Evolutionary conservation across 2,888 invertebrate species (phyloP), one percentile per base, ranked within the genome.

Genomic region (Tetropium fuscum): DNA sequence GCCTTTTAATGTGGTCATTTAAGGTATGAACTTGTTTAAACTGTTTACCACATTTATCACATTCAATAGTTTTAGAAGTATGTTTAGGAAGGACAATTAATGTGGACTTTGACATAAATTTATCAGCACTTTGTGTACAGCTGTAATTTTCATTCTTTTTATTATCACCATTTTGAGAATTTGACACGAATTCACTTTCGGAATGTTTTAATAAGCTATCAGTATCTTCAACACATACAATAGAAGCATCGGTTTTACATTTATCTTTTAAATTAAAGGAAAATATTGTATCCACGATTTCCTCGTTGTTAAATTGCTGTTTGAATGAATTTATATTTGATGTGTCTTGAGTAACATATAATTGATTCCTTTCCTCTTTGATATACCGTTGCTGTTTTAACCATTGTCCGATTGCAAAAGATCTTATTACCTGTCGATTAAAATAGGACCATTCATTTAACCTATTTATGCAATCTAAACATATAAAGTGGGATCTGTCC

Each of bases 1-100:
- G 40, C 11, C 40, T 40, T 40, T 40, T 40, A n/a, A 40, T 40
- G 20, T 40, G 40, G 3, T 40, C 40, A 19, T 8, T 40, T n/a
- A 40, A 40, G 11, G 40, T 40, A 10, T 40, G 40, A 1, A 10
- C 1, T 10, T 16, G 7, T 20, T 40, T 40, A 20, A 40, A 40
- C 19, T 20, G 18, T 20, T 40, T 40, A 19, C 10, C 11, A 10
- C 40, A 40, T 20, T 40, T 40, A 19, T 16, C 40, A 40, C 40
- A 40, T 10, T 40, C 40, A 10, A 20, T 19, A 11, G n/a, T 6
- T 40, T n/a, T 40, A 11, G 18, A 11, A 6, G n/a, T 10, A 2
- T 18, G 4, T 6, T 1, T 20, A 2, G 18, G 6, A 1, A 19
- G 11, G 11, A 19, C 11, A 13, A 15, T 5, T 11, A 2, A 3